Evolutionary conservation across 2,888 invertebrate genomes (phyloP).

Genomic region (Esperia sulphurella): DNA sequence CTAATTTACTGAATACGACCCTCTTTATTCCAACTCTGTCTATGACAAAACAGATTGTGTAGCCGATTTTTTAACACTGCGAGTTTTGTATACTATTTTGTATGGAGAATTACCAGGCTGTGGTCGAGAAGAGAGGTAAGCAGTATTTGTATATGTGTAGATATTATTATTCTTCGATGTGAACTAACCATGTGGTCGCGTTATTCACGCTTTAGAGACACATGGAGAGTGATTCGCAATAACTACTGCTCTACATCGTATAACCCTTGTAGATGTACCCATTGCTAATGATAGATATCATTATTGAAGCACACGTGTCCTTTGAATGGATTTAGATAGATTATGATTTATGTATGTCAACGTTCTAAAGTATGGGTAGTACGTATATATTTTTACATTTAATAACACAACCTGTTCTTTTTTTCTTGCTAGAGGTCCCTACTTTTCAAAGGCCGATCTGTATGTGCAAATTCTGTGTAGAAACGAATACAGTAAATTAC

Average conservation of each 20-base stretch:
- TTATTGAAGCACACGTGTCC: constrained; percentile 54
- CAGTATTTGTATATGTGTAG: constrained; percentile 25
- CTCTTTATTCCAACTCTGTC: constrained; percentile 24
- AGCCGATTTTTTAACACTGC: constrained; percentile 19
- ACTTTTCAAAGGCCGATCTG: no score
- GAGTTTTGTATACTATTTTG: constrained; percentile 9
- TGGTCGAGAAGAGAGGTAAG: constrained; percentile 14
- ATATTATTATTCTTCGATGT: constrained; percentile 55
- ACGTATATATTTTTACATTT: no score
- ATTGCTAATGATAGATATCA: constrained; percentile 52
- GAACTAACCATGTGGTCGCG: constrained; percentile 72
- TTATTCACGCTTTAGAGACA: constrained; percentile 71
- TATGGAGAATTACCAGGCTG: constrained; percentile 25
- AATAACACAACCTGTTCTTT: no score
- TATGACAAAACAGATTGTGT: neutral
- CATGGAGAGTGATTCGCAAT: constrained; percentile 70
- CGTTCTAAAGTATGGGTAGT: no score
- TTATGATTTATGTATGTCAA: neutral
- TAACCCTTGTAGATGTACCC: constrained; percentile 34
- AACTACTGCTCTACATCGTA: constrained; percentile 20
- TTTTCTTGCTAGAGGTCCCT: no score
- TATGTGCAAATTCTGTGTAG: no score
- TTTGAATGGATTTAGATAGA: constrained; percentile 21
- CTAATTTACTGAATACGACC: constrained; percentile 63
- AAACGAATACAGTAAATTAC: no score